Percentiles rank a stretch among this genome's conserved stretches.
Conservation (phyloP, 2,888 invertebrate species). For the Chrysolina americana region DNA sequence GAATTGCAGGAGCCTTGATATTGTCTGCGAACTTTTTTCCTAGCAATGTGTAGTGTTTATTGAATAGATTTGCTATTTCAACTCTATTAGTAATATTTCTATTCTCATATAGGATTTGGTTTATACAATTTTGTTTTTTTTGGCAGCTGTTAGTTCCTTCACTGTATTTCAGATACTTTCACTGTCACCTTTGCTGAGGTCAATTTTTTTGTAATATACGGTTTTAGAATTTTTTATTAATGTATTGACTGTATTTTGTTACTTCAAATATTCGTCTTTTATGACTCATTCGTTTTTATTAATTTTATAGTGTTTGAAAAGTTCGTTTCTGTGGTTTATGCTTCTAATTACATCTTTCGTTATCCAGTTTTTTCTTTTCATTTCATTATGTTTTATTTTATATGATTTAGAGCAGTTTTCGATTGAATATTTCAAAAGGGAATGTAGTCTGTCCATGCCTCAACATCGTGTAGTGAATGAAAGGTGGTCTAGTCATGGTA, state of each 20-base stretch:
- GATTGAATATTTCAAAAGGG: constrained; percentile 7
- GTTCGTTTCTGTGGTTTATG: constrained; percentile 16
- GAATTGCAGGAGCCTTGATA: constrained; percentile 11
- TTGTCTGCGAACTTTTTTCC: constrained; percentile 16
- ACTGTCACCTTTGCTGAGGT: constrained; percentile 15
- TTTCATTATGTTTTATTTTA: constrained; percentile 17
- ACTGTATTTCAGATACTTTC: constrained; percentile 16
- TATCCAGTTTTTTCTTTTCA: constrained; percentile 13
- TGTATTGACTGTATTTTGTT: constrained; percentile 9
- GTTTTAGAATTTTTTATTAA: constrained; percentile 2
- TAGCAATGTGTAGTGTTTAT: constrained; percentile 7
- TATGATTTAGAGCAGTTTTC: constrained; percentile 21
- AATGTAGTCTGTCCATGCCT: constrained; percentile 18
- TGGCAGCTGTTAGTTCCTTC: constrained; percentile 6
- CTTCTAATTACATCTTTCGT: constrained; percentile 12
- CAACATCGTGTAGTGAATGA: constrained; percentile 22
- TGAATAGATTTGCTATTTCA: constrained; percentile 2
- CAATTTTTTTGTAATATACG: constrained; percentile 13
- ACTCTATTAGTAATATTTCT: constrained; percentile 15
- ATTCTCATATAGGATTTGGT: constrained; percentile 1
- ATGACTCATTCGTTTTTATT: constrained; percentile 4
- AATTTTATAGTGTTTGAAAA: constrained; percentile 21
- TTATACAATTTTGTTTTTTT: constrained; percentile 14
- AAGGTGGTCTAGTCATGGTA: constrained; percentile 16
- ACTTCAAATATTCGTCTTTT: constrained; percentile 15